Conservation (phyloP, 1,140 invertebrate species). For the Heliconius eleuchia region DNA sequence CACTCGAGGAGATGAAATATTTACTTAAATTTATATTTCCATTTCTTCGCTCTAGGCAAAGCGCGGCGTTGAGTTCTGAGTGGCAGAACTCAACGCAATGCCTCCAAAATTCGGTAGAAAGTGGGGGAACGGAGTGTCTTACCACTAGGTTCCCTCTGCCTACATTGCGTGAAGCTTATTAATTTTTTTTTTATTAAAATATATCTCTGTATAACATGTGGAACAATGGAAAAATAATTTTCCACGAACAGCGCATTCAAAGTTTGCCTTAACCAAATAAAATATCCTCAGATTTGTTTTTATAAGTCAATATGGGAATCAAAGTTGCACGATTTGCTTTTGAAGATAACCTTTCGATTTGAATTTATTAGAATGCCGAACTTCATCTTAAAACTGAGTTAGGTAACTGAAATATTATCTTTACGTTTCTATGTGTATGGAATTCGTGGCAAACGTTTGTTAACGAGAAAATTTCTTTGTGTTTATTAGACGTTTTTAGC, state of each 20-base stretch:
- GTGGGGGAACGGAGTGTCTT: too few species aligned
- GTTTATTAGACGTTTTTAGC: too few species aligned
- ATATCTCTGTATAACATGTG: background rate
- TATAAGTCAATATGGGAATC: conserved; percentile 13
- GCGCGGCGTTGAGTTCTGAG: too few species aligned
- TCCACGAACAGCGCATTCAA: background rate
- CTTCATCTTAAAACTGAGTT: background rate
- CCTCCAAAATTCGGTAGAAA: too few species aligned
- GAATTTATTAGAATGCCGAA: conserved; percentile 5
- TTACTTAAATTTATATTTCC: too few species aligned
- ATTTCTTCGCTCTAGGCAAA: too few species aligned
- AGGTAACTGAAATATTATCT: background rate
- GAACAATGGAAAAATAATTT: background rate
- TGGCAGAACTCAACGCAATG: too few species aligned
- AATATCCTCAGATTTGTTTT: conserved; percentile 12
- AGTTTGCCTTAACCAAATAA: conserved; percentile 1
- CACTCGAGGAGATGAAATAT: too few species aligned
- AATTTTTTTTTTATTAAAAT: background rate
- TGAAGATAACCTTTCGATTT: conserved; percentile 10
- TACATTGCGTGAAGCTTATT: too few species aligned
- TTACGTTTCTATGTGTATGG: background rate
- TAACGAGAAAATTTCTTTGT: too few species aligned
- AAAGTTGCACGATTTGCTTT: conserved; percentile 10
- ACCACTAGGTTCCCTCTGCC: too few species aligned
- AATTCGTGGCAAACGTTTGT: too few species aligned